Conservation (phyloP, 2,888 invertebrate species). For the Stenolophus ochropezus region DNA sequence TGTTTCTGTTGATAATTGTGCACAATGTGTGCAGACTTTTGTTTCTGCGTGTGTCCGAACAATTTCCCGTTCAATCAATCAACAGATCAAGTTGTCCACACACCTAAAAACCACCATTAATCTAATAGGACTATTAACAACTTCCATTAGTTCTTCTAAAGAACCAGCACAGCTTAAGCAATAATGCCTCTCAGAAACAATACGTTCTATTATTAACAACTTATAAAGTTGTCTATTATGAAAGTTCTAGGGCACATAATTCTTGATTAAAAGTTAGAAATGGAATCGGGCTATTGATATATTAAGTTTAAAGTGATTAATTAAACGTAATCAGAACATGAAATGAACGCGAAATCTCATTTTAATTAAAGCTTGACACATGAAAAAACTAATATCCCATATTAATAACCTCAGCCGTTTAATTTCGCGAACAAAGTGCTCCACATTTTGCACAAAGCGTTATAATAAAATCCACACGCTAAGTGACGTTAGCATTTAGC, state of each 20-base stretch:
- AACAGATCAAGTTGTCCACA: slow-evolving; percentile 21
- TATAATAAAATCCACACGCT: not conserved
- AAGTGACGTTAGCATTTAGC: not conserved
- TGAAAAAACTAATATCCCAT: not conserved
- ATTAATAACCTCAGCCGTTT: not conserved
- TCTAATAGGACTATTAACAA: slow-evolving; percentile 11
- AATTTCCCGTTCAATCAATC: slow-evolving; percentile 18
- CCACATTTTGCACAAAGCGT: not conserved
- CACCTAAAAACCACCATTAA: slow-evolving; percentile 28
- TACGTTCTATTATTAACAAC: slow-evolving; percentile 49
- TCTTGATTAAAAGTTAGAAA: slow-evolving; percentile 51
- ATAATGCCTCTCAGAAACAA: slow-evolving; percentile 38
- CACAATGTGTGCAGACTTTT: too few species aligned
- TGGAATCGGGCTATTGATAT: not conserved
- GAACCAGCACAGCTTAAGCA: not conserved
- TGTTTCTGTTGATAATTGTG: too few species aligned
- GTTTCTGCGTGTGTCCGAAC: too few species aligned
- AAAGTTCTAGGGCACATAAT: slow-evolving; percentile 44
- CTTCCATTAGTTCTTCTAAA: slow-evolving; percentile 8
- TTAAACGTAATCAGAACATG: not conserved
- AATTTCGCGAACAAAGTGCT: not conserved
- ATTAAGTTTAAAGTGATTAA: not conserved
- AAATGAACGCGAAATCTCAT: not conserved
- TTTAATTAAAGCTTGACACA: not conserved
- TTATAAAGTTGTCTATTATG: slow-evolving; percentile 52